phyloP scores from a whole-genome alignment of 1,140 invertebrate genomes.

The Harpegnathos saltator region DNA sequence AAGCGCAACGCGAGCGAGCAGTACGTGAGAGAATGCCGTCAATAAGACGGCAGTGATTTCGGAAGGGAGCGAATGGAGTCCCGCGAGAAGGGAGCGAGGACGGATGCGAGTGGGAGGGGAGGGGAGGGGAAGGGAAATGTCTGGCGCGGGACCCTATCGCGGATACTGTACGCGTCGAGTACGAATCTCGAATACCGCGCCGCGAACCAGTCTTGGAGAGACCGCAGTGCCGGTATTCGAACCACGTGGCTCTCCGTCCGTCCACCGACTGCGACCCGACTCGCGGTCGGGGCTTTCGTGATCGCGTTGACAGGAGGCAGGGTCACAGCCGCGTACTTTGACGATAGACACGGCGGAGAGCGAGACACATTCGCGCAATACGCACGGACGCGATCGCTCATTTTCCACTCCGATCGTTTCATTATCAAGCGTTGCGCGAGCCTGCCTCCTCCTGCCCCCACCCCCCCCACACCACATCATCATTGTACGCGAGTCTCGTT shows the following conservation, averaged over 20 bases:
- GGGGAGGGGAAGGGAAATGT: conserved; percentile 68
- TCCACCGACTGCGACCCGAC: conserved; percentile 52
- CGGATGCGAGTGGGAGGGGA: conserved; percentile 30
- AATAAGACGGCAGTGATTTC: conserved; percentile 74
- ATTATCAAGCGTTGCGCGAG: neutral
- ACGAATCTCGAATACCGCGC: conserved; percentile 75
- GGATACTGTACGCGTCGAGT: conserved; percentile 67
- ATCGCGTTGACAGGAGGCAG: conserved; percentile 64
- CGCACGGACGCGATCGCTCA: conserved; percentile 19
- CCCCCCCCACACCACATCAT: no score
- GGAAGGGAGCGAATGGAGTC: conserved; percentile 55
- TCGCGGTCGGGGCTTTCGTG: conserved; percentile 56
- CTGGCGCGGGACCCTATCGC: conserved; percentile 64
- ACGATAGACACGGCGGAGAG: conserved; percentile 47
- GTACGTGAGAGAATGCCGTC: conserved; percentile 85
- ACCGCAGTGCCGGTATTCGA: conserved; percentile 73
- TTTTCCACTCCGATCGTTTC: neutral
- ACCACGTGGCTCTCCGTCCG: conserved; percentile 70
- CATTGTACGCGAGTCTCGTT: no score
- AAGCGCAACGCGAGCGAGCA: conserved; percentile 75
- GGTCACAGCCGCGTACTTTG: conserved; percentile 49
- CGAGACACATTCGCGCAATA: conserved; percentile 36
- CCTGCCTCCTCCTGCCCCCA: no score
- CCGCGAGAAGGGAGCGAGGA: neutral
- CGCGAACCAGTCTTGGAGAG: conserved; percentile 60